phyloP scores from a whole-genome alignment of 2,888 invertebrate species.

The Dicyrtomina minuta region DNA sequence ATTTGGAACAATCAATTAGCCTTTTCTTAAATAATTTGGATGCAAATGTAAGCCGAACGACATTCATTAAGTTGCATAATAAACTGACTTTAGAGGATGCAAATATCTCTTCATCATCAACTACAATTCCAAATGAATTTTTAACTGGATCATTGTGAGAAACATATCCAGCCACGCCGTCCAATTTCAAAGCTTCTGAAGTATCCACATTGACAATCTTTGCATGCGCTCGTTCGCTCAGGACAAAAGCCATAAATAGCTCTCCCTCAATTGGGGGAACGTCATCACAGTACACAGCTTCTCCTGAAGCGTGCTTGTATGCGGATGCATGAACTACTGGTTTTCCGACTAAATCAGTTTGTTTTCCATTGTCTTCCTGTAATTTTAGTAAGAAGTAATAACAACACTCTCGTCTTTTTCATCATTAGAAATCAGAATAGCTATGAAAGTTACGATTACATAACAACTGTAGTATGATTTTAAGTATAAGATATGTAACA shows the following conservation, averaged over 20 bases:
- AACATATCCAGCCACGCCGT: constrained; percentile 78
- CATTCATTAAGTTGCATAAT: no score
- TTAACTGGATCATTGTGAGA: constrained; percentile 65
- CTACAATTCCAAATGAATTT: constrained; percentile 45
- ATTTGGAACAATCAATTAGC: no score
- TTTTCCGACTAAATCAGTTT: constrained; percentile 73
- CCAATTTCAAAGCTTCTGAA: constrained; percentile 68
- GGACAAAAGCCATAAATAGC: constrained; percentile 65
- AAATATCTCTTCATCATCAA: constrained; percentile 50
- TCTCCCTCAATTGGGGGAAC: constrained; percentile 75
- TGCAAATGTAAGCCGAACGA: no score
- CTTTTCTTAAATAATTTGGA: no score
- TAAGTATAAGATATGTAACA: no score
- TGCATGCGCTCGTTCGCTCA: constrained; percentile 80
- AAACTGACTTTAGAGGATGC: constrained; percentile 48
- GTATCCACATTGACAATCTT: constrained; percentile 74
- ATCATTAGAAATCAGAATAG: no score
- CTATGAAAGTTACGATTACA: no score
- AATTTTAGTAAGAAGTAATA: no score
- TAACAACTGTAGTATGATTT: neutral
- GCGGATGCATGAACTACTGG: constrained; percentile 81
- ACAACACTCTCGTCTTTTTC: no score
- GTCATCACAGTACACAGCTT: constrained; percentile 77
- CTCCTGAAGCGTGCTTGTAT: constrained; percentile 70
- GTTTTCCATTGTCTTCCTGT: neutral